These are phyloP conservation scores for Daphoenositta chrysoptera DNA, from an alignment of 2,113 vertebrate genomes.

Conservation along the genomic window DNA sequence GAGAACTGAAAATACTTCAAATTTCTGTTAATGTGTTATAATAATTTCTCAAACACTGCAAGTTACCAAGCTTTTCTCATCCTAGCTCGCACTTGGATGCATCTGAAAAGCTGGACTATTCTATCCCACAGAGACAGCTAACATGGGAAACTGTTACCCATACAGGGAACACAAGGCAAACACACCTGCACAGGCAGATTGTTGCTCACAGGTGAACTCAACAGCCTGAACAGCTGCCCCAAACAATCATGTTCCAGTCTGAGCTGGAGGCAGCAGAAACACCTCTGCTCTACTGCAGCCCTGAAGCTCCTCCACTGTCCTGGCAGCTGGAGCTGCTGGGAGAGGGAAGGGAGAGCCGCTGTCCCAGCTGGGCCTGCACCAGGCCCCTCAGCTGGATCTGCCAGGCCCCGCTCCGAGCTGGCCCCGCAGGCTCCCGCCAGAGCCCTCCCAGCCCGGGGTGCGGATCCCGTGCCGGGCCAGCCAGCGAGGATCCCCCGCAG, in stretches of 20 bases:
- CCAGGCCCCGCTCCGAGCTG: neutral
- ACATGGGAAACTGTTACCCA: fast-evolving
- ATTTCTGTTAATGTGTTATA: neutral
- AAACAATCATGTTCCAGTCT: neutral
- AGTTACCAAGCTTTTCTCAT: neutral
- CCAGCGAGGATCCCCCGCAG: neutral
- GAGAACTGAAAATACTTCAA: neutral
- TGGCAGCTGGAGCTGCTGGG: neutral
- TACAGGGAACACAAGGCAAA: neutral
- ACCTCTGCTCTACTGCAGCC: fast-evolving
- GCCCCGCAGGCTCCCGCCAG: fast-evolving
- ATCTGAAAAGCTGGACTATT: neutral
- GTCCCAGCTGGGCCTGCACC: neutral
- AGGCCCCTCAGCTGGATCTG: neutral
- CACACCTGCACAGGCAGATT: fast-evolving
- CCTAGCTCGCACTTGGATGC: fast-evolving
- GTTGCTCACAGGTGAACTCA: neutral
- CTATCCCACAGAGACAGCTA: too few species aligned
- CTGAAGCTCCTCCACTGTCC: neutral
- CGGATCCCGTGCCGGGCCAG: neutral
- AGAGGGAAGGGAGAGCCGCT: neutral
- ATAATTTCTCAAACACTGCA: neutral
- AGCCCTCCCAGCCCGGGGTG: fast-evolving
- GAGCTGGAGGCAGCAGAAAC: neutral
- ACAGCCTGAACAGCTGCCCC: fast-evolving